Conservation (phyloP, 2,888 invertebrate species). For the Leptopilina drosophilae region DNA sequence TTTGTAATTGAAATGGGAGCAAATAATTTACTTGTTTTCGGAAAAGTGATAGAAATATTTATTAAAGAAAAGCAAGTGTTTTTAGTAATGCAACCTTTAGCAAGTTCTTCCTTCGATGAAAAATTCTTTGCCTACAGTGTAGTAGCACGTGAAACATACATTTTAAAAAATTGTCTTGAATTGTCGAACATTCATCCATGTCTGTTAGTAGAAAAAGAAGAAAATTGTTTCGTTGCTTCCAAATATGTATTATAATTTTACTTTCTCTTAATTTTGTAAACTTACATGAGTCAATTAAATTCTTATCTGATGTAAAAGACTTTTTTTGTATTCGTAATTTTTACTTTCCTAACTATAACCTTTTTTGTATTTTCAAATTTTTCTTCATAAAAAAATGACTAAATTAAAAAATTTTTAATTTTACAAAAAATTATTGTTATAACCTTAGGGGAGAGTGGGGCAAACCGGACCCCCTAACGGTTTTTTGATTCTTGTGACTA, state of each 20-base stretch:
- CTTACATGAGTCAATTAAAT: neutral
- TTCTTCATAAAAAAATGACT: neutral
- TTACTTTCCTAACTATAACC: neutral
- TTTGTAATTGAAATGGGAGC: constrained; percentile 43
- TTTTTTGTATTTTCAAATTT: neutral
- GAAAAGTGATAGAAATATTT: constrained; percentile 42
- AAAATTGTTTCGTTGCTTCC: neutral
- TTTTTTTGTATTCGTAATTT: neutral
- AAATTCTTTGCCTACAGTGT: constrained; percentile 42
- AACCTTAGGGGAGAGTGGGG: no score
- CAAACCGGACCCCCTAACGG: no score
- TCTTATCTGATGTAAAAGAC: neutral
- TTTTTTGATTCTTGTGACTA: no score
- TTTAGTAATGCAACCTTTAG: constrained; percentile 34
- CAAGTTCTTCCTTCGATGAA: constrained; percentile 39
- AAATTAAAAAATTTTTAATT: neutral
- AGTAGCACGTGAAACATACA: constrained; percentile 7
- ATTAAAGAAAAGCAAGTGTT: constrained; percentile 39
- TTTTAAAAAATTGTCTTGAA: neutral
- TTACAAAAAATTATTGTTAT: neutral
- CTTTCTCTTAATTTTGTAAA: neutral
- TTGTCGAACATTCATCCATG: neutral
- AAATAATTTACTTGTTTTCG: constrained; percentile 38
- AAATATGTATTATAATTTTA: constrained; percentile 10
- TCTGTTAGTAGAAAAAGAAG: neutral